These are phyloP conservation scores for Cecropterus lyciades DNA, from an alignment of 1,140 invertebrate species.

Conservation along the genomic window DNA sequence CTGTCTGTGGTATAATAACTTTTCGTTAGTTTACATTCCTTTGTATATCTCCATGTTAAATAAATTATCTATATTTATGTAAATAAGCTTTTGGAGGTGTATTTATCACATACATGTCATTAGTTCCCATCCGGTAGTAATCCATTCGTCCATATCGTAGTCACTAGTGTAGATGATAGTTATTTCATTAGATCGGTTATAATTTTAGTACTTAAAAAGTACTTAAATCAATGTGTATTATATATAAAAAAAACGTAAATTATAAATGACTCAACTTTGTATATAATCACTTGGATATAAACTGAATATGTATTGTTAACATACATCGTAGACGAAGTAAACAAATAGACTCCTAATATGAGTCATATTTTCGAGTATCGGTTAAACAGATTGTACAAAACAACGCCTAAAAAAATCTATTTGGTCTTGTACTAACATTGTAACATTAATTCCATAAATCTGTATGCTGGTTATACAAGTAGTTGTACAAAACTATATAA, in stretches of 20 bases:
- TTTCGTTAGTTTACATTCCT: conserved; percentile 54
- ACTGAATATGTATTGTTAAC: too few species aligned
- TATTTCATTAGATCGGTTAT: conserved; percentile 44
- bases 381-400: too few species aligned
- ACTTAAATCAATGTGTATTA: conserved; percentile 54
- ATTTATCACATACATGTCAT: conserved; percentile 50
- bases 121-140: conserved; percentile 65
- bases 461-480: too few species aligned
- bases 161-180: conserved; percentile 65
- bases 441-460: too few species aligned
- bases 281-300: conserved; percentile 10
- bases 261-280: conserved; percentile 38
- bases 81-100: conserved; percentile 49
- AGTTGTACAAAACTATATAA: too few species aligned
- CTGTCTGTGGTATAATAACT: conserved; percentile 49
- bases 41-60: conserved; percentile 41
- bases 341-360: too few species aligned
- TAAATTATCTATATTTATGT: conserved; percentile 49
- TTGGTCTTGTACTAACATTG: too few species aligned
- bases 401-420: too few species aligned
- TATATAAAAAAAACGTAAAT: conserved; percentile 23
- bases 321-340: too few species aligned
- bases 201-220: conserved; percentile 72
- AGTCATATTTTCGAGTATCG: too few species aligned
- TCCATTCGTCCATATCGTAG: conserved; percentile 81